Evolutionary conservation across 1,140 invertebrate genomes (phyloP).

Genomic region (Tribolium madens): DNA sequence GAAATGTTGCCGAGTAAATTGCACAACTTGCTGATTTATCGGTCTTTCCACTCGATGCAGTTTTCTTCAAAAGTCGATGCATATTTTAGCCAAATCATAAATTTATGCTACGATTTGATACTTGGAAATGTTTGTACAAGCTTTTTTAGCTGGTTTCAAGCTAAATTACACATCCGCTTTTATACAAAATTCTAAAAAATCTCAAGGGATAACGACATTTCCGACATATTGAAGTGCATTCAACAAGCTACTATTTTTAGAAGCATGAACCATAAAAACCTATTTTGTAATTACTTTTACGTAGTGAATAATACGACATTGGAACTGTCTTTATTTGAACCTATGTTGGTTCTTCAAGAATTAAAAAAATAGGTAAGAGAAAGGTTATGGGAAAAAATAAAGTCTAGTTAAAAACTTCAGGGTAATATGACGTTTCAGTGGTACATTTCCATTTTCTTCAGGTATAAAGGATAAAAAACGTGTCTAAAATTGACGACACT

Average conservation of each 20-base stretch:
- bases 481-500: no score
- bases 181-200: background rate
- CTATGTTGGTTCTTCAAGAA: no score
- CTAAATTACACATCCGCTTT: conserved; percentile 2
- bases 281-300: no score
- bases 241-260: background rate
- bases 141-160: background rate
- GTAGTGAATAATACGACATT: no score
- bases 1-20: conserved; percentile 31
- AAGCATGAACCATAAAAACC: no score
- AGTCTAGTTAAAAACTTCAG: no score
- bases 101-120: conserved; percentile 13
- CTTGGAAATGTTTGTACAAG: background rate
- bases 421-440: no score
- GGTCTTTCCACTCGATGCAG: conserved; percentile 7
- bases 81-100: conserved; percentile 20
- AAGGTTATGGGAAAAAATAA: no score
- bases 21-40: conserved; percentile 23
- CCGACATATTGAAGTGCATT: background rate
- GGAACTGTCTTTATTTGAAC: no score
- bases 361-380: no score
- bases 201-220: background rate
- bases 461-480: no score
- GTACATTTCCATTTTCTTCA: no score
- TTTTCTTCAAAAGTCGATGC: conserved; percentile 18